A percentile compares a stretch with the other conserved stretches of the same genome.
Conservation (phyloP, 2,797 vertebrate species). For the Sebastes matsubarae region DNA sequence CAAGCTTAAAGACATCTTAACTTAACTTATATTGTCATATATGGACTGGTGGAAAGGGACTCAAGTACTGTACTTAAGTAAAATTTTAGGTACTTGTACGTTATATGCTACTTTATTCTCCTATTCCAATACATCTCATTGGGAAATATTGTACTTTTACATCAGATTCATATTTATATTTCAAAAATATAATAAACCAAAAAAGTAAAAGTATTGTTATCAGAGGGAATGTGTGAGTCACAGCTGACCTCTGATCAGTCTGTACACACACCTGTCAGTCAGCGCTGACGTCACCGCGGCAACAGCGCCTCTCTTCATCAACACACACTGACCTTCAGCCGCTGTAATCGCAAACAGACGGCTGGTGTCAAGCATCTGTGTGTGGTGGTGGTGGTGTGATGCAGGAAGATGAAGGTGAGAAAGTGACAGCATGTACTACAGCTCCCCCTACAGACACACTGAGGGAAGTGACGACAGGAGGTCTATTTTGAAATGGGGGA, state of each 20-base stretch:
- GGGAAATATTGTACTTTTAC: too few species aligned
- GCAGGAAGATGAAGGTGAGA: background rate
- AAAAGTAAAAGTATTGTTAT: too few species aligned
- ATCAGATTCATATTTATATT: too few species aligned
- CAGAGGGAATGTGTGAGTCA: background rate
- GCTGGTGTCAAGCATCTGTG: background rate
- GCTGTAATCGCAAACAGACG: background rate
- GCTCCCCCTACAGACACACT: conserved; percentile 27
- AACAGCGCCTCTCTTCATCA: too few species aligned
- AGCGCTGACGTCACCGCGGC: background rate
- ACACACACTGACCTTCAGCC: background rate
- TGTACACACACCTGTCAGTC: background rate
- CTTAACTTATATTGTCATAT: too few species aligned
- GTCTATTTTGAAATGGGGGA: background rate
- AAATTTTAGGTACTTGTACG: too few species aligned
- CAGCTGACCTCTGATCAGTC: background rate
- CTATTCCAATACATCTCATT: too few species aligned
- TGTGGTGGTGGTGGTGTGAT: background rate
- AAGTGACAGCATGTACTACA: conserved; percentile 8
- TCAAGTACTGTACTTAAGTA: too few species aligned
- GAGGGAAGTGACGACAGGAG: background rate
- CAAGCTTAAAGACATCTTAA: too few species aligned
- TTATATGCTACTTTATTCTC: too few species aligned
- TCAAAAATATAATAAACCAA: too few species aligned
- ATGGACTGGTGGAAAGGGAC: too few species aligned